A percentile compares a stretch with the other conserved stretches of the same genome.
phyloP scores from a whole-genome alignment of 1,140 invertebrate species.

The Papilio helenus region DNA sequence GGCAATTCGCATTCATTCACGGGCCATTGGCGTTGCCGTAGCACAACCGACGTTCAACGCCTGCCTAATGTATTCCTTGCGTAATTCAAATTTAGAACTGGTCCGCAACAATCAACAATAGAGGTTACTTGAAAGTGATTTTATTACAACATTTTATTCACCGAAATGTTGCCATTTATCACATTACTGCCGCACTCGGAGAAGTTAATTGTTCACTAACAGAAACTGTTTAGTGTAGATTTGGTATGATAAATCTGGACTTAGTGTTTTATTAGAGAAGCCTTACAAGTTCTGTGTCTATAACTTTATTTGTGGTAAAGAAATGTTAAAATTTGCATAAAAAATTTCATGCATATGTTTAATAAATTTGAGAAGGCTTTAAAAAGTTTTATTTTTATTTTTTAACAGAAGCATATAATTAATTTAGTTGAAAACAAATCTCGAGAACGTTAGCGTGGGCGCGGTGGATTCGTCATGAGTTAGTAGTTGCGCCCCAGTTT shows the following conservation, averaged over 20 bases:
- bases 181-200: too few species aligned
- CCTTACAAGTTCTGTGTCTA: too few species aligned
- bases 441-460: slow-evolving; percentile 1
- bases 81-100: slow-evolving; percentile 69
- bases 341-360: not conserved
- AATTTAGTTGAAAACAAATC: slow-evolving; percentile 17
- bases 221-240: too few species aligned
- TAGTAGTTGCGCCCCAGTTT: slow-evolving; percentile 9
- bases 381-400: not conserved
- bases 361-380: not conserved
- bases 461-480: slow-evolving; percentile 24
- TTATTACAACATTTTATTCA: not conserved
- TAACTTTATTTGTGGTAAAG: not conserved
- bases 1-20: slow-evolving; percentile 77
- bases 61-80: slow-evolving; percentile 61
- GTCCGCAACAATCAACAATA: slow-evolving; percentile 42
- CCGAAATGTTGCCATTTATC: too few species aligned
- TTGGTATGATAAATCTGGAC: too few species aligned
- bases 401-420: slow-evolving; percentile 13
- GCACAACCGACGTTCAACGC: slow-evolving; percentile 48
- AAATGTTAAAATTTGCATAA: not conserved
- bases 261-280: too few species aligned
- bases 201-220: not conserved
- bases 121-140: not conserved
- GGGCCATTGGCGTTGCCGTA: slow-evolving; percentile 62